Evolutionary conservation across 2,797 vertebrate genomes (phyloP), one percentile per base, ranked within the genome.

Genomic region (Molossus alvarezi): DNA sequence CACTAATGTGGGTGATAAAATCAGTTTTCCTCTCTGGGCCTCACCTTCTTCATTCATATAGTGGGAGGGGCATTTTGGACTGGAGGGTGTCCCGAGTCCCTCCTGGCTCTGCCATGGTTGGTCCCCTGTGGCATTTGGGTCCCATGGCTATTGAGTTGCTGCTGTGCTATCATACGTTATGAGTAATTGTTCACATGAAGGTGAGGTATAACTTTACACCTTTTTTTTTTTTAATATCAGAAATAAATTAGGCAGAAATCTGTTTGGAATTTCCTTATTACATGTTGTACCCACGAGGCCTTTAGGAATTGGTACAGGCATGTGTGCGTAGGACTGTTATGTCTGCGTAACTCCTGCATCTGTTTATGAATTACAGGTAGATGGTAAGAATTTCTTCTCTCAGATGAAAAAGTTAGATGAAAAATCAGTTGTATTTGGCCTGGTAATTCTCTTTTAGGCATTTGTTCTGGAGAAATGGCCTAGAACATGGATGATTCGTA

Each of bases 281-380:
- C 2, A 6, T 90, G 86, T 67, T 88, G 15, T 79, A 25, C 4
- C 53, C 9, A 75, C 20, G 69, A 58, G 57, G 29, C 9, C 75
- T 69, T 64, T 41, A 82, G 67, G 85, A 65, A 85, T 91, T 60
- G 33, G 14, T 92, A 5, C 10, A 4, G 1, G 4, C 25, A 2
- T 45, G 58, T 48, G 13, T 57, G 6, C 41, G 0, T 71, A 15
- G 5, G 10, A 77, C 21, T 82, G 10, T 41, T 25, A 13, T 33
- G 13, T 45, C 41, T 90, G 4, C 64, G 27, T 75, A 21, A 80
- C 20, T 95, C 90, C 55, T 95, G 51, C 29, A 86, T 90, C 85
- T 96, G 85, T 90, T 95, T 90, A 25, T 89, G 94, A 95, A 96
- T 95, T 95, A 86, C 1, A 85, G 33, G 60, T 93, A 77, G 76